phyloP scores from a whole-genome alignment of 2,888 invertebrate genomes.

The Stenichneumon culpator region DNA sequence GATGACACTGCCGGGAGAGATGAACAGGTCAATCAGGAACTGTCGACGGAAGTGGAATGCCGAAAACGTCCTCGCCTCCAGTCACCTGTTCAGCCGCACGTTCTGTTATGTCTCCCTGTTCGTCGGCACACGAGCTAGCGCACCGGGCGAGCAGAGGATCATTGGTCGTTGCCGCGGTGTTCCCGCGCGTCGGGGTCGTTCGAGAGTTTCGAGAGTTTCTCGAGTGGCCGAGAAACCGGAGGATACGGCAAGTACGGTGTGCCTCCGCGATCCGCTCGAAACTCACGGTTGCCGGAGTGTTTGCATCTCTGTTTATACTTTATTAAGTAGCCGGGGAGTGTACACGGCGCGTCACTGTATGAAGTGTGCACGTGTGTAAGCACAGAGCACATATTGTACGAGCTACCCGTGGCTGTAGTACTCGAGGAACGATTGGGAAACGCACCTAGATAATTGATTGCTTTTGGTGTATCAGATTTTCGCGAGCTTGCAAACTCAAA shows the following conservation, averaged over 20 bases:
- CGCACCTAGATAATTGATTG: background rate
- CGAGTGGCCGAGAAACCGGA: conserved; percentile 36
- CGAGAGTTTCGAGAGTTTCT: conserved; percentile 55
- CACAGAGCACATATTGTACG: conserved; percentile 9
- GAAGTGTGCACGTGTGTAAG: conserved; percentile 32
- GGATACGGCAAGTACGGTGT: conserved; percentile 24
- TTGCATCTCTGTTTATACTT: conserved; percentile 24
- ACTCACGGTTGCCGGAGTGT: conserved; percentile 39
- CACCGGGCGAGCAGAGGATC: conserved; percentile 18
- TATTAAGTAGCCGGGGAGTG: conserved; percentile 39
- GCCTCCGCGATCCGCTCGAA: conserved; percentile 35
- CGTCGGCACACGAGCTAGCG: background rate
- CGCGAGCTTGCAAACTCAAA: background rate
- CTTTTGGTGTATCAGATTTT: background rate
- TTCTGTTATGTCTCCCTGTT: background rate
- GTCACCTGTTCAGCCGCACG: background rate
- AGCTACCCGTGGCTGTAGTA: conserved; percentile 1
- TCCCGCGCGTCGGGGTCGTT: conserved; percentile 26
- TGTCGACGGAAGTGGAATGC: too few species aligned
- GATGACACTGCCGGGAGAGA: background rate
- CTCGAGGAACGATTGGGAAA: conserved; percentile 5
- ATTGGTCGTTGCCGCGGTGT: conserved; percentile 22
- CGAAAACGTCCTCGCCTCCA: background rate
- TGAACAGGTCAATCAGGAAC: background rate
- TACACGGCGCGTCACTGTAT: conserved; percentile 36